phyloP scores from a whole-genome alignment of 2,888 invertebrate genomes.

The Venustoraphidia nigricollis region DNA sequence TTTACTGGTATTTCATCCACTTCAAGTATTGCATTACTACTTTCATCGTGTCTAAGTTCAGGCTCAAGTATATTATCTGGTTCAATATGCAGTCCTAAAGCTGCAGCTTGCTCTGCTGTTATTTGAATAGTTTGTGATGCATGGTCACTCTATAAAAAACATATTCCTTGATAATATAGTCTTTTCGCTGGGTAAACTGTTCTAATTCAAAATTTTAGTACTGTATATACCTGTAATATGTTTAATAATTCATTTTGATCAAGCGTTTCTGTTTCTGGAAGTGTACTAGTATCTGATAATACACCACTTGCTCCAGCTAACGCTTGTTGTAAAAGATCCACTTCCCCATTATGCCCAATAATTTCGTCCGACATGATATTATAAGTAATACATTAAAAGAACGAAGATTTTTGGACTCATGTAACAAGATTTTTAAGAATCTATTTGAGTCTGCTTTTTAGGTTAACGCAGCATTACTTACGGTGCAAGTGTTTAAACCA shows the following conservation, averaged over 20 bases:
- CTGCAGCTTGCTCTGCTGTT: slow-evolving; percentile 9
- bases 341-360: not conserved
- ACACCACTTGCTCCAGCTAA: slow-evolving; percentile 1
- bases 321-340: slow-evolving; percentile 4
- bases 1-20: not conserved
- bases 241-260: slow-evolving; percentile 1
- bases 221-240: not conserved
- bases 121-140: slow-evolving; percentile 10
- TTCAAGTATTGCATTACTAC: not conserved
- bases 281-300: not conserved
- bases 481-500: no score
- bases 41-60: not conserved
- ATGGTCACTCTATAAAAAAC: slow-evolving; percentile 8
- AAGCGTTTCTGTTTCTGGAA: not conserved
- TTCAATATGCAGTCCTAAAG: slow-evolving; percentile 9
- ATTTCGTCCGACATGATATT: no score
- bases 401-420: no score
- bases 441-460: no score
- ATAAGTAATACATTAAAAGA: no score
- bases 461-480: no score
- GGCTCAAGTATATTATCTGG: not conserved
- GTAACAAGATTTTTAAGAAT: no score
- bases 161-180: not conserved
- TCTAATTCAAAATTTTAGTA: not conserved
- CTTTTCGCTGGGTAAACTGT: not conserved